phyloP scores from a whole-genome alignment of 2,797 vertebrate genomes.

The Premnoplex brunnescens region DNA sequence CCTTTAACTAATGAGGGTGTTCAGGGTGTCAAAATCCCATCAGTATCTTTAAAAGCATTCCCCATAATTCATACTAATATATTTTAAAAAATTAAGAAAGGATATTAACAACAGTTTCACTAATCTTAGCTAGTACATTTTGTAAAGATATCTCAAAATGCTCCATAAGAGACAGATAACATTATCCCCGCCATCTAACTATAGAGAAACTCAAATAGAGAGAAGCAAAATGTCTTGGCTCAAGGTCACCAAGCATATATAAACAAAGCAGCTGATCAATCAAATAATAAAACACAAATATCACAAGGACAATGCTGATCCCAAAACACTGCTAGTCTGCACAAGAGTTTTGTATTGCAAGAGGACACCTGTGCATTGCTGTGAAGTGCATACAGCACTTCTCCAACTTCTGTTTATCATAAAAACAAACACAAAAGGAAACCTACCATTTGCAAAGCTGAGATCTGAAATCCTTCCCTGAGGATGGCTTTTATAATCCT shows the following conservation, averaged over 20 bases:
- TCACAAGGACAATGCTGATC: background rate
- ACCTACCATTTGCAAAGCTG: slow-evolving; percentile 93
- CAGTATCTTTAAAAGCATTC: background rate
- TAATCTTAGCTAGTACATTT: background rate
- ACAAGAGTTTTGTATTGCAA: background rate
- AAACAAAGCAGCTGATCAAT: background rate
- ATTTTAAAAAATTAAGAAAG: background rate
- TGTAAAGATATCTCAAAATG: background rate
- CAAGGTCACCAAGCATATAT: background rate
- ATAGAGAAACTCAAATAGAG: background rate
- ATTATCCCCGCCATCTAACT: background rate
- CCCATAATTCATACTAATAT: background rate
- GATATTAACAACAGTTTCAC: background rate
- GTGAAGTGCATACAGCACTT: background rate
- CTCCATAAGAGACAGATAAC: background rate
- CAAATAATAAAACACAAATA: background rate
- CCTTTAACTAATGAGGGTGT: background rate
- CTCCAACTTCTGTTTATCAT: background rate
- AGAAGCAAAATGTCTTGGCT: background rate
- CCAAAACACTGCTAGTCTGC: background rate
- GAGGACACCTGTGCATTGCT: background rate
- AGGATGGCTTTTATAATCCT: slow-evolving; percentile 89
- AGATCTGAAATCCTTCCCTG: slow-evolving; percentile 87
- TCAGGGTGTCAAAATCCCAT: background rate
- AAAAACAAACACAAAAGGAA: background rate